These are phyloP conservation scores for Propithecus coquereli DNA, from an alignment of 2,113 vertebrate species.

Conservation along the genomic window DNA sequence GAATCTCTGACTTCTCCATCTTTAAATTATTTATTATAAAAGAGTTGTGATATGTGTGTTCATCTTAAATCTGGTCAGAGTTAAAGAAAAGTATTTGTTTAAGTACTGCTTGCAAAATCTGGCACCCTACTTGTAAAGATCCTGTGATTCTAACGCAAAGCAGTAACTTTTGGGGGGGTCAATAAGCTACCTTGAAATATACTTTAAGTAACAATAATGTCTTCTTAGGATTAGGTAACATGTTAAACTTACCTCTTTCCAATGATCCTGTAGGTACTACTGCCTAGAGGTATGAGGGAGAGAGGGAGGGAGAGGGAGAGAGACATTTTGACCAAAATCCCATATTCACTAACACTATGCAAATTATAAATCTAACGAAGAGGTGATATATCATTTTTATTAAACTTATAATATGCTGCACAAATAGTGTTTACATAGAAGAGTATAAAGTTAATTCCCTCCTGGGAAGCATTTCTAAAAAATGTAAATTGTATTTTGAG, in stretches of 20 bases:
- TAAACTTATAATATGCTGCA: conserved; percentile 84
- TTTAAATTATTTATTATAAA: conserved; percentile 75
- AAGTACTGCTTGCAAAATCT: conserved; percentile 78
- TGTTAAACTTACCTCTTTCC: conserved; percentile 70
- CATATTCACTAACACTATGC: conserved; percentile 82
- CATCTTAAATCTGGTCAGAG: conserved; percentile 36
- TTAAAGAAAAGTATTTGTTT: conserved; percentile 75
- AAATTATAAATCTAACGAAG: conserved; percentile 86
- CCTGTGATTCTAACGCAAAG: not conserved
- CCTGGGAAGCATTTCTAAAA: conserved; percentile 80
- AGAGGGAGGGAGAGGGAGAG: not conserved
- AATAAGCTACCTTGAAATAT: conserved; percentile 65
- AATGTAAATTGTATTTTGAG: conserved; percentile 85
- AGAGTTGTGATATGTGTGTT: conserved; percentile 22
- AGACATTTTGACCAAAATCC: conserved; percentile 77
- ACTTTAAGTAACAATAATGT: conserved; percentile 64
- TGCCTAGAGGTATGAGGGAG: not conserved
- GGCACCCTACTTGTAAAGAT: not conserved
- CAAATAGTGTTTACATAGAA: conserved; percentile 85
- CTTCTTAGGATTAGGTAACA: conserved; percentile 7
- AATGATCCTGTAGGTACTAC: conserved; percentile 75
- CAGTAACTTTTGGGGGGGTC: conserved; percentile 68
- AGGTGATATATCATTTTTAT: conserved; percentile 85
- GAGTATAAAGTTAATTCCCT: conserved; percentile 85
- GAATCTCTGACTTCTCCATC: conserved; percentile 65